Evolutionary conservation across 1,140 invertebrate species (phyloP), one percentile per base, ranked within the genome.

Genomic region (Amyelois transitella): DNA sequence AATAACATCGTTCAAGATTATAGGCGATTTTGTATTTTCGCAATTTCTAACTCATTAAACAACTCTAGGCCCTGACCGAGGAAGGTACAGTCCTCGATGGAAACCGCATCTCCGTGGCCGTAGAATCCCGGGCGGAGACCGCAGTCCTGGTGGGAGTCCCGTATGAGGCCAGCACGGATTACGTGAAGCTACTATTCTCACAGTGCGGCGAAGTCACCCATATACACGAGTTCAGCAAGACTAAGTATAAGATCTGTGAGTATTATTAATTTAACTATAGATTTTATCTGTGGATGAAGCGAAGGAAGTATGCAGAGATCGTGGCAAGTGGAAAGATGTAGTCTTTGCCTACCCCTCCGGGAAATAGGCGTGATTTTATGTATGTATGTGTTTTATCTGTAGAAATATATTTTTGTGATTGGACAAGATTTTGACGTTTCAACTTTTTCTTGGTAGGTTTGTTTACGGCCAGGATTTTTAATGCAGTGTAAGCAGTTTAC

Each of bases 161-260:
- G 1, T 83, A 84, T 66, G 84, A 87, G 72, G 84, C 84, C 38
- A 70, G 71, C 74, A 81, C 71, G 0, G 81, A 85, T 55, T 87
- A 87, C 66, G 84, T 87, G 58, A 70, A 70, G 5, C 64, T 72
- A 43, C 72, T 87, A 63, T 87, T 87, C 73, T 54, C 73, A 20
- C 75, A 85, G 71, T 87, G 84, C 68, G 84, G 84, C 49, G 76
- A 79, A 5, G 74, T 87, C 21, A 69, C 80, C 18, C 82, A 84
- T 52, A 79, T 87, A 69, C 84, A 87, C 58, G 84, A 87, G 78
- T 87, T 86, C 78, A 87, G 79, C 82, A 87, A 87, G 75, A 83
- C 82, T 57, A 87, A 87, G 67, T 87, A 84, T 58, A 87, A 86
- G 72, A 86, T 86, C 62, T 63, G 84, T 86, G 50, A 83, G 84